Evolutionary conservation across 2,113 vertebrate species (phyloP).

Genomic region (Halichoeres trimaculatus): DNA sequence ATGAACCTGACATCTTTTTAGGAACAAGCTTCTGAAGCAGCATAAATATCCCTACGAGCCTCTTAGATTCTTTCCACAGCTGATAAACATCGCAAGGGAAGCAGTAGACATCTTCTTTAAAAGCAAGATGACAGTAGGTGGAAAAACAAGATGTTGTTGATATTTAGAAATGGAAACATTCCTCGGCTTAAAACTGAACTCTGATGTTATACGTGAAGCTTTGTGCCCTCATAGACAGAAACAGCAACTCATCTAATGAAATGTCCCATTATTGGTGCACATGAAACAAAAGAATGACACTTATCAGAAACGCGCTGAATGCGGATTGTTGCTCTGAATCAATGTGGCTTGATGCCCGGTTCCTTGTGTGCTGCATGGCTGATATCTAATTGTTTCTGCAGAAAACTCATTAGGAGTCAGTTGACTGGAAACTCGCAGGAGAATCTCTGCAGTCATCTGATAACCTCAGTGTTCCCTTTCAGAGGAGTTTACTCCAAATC

Average conservation of each 20-base stretch:
- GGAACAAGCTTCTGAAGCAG: conserved; percentile 29
- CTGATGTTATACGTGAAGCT: too few species aligned
- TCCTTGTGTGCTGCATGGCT: conserved; percentile 79
- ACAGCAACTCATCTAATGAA: conserved; percentile 6
- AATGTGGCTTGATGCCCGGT: conserved; percentile 79
- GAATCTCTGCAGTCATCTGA: conserved; percentile 70
- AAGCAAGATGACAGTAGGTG: conserved; percentile 17
- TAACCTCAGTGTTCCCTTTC: conserved; percentile 67
- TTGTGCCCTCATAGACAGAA: conserved; percentile 6
- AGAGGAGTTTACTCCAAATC: conserved; percentile 65
- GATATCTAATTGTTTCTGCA: conserved; percentile 87
- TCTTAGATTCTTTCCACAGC: conserved; percentile 5
- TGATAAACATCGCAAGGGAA: conserved; percentile 21
- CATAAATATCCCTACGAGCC: conserved; percentile 15
- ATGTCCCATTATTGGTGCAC: conserved; percentile 8
- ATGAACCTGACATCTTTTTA: conserved; percentile 25
- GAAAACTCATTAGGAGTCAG: conserved; percentile 88
- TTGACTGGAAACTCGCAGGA: conserved; percentile 79
- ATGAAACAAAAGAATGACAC: conserved; percentile 40
- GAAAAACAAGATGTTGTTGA: conserved; percentile 10
- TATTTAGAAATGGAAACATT: not conserved
- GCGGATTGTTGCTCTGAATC: conserved; percentile 78
- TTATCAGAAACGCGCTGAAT: conserved; percentile 46
- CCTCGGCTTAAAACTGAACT: conserved; percentile 1
- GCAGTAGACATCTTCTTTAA: conserved; percentile 40